Evolutionary conservation across 2,888 invertebrate genomes (phyloP).

Genomic region (Plebejus melissa): DNA sequence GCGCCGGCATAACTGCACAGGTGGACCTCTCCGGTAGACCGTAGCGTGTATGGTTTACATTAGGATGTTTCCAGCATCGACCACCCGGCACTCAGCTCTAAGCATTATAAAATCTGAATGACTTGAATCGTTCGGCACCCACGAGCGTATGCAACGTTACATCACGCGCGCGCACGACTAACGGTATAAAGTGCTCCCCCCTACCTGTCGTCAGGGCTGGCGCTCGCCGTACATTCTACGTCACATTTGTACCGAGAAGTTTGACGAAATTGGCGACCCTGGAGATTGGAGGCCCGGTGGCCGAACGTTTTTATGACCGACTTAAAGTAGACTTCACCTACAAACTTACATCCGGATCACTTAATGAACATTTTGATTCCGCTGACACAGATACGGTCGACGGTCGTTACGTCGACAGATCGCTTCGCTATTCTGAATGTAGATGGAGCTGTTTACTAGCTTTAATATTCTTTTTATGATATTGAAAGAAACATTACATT

Average conservation of each 20-base stretch:
- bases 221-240: neutral
- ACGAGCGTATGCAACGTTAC: neutral
- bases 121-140: neutral
- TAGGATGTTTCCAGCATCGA: too few relatives aligned
- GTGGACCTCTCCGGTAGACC: too few relatives aligned
- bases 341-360: constrained; percentile 24
- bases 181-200: constrained; percentile 12
- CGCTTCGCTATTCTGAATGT: constrained; percentile 24
- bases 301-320: constrained; percentile 12
- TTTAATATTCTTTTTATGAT: neutral
- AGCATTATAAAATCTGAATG: too few relatives aligned
- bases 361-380: constrained; percentile 25
- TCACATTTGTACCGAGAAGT: neutral
- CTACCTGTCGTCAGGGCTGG: neutral
- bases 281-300: neutral
- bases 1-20: too few relatives aligned
- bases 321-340: constrained; percentile 21
- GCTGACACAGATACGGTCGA: constrained; percentile 4
- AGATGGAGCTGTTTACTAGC: constrained; percentile 1
- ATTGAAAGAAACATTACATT: too few relatives aligned
- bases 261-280: neutral
- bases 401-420: constrained; percentile 21
- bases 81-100: too few relatives aligned
- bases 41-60: too few relatives aligned
- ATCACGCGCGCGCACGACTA: constrained; percentile 9